Evolutionary conservation across 2,113 vertebrate species (phyloP), one percentile per base, ranked within the genome.

Genomic region (Neotragus moschatus): DNA sequence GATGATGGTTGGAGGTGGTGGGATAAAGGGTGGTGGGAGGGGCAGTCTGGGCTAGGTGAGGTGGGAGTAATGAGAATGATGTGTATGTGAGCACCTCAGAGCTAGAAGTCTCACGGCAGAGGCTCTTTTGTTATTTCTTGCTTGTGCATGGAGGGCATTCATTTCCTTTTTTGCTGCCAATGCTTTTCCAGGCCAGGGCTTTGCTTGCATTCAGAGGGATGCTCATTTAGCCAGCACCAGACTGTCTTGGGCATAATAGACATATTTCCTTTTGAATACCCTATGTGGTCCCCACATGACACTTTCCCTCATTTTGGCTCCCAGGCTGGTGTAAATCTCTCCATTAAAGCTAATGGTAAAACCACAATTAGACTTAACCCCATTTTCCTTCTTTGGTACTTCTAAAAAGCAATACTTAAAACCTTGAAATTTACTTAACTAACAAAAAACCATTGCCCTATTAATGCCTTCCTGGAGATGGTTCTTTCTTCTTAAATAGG

Each of bases 401-500:
- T 96, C 70, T 79, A 43, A 97, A 97, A 88, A 80, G 84, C 33
- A 97, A 79, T 21, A 58, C 39, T 96, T 66, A 94, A 75, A 93
- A 51, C 77, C 92, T 85, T 94, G 87, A 92, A 75, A 96, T 89
- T 94, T 94, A 84, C 63, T 95, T 97, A 84, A 73, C 30, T 25
- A 91, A 85, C 61, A 93, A 49, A 79, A 92, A 91, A 93, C 30
- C 60, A 75, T 79, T 96, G 56, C 45, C 92, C 47, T 5, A 6
- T 91, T 94, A 96, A 97, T 95, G 93, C 58, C n/a, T 96, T 96
- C 79, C 92, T 75, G 58, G 53, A 45, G 84, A 94, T 70, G 66
- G 47, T 66, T 92, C 56, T 90, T 96, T 98, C 75, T 86, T 97
- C 70, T 96, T 66, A 92, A 96, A 91, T 43, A 97, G 91, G 79